Percentiles rank a stretch among this genome's conserved stretches.
Conservation (phyloP, 2,888 invertebrate species). For the Plagodis dolabraria region DNA sequence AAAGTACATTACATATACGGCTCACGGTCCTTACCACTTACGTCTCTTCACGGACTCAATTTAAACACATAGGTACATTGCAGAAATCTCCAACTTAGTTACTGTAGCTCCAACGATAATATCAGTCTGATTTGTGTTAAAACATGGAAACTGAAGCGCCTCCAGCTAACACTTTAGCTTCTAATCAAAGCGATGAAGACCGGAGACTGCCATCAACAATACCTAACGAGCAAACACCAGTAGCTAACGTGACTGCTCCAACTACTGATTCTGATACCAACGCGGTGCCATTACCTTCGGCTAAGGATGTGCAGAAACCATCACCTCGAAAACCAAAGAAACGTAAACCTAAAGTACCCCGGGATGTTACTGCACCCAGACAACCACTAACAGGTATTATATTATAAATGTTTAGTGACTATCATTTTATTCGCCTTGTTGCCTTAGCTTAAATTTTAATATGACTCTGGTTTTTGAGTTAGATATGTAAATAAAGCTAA, state of each 20-base stretch:
- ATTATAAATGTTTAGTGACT: background rate
- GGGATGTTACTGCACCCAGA: constrained; percentile 89
- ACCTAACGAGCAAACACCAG: constrained; percentile 17
- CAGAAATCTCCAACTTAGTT: no score
- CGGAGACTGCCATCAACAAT: constrained; percentile 19
- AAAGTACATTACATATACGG: no score
- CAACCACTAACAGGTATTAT: constrained; percentile 90
- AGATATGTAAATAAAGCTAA: no score
- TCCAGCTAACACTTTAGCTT: constrained; percentile 4
- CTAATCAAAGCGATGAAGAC: constrained; percentile 27
- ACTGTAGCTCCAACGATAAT: no score
- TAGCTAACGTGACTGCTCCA: constrained; percentile 10
- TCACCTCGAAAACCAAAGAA: constrained; percentile 84
- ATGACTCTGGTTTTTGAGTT: no score
- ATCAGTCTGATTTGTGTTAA: background rate
- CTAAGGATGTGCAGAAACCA: constrained; percentile 62
- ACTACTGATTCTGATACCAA: constrained; percentile 17
- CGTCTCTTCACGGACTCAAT: no score
- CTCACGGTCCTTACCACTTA: no score
- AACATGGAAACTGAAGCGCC: constrained; percentile 30
- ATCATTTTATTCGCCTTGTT: no score
- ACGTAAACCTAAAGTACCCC: constrained; percentile 87
- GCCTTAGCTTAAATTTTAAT: no score
- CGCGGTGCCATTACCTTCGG: constrained; percentile 18
- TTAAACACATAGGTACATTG: no score